Base-by-base conservation (phyloP, 1,140 invertebrate genomes). In the Campoletis sonorensis region DNA sequence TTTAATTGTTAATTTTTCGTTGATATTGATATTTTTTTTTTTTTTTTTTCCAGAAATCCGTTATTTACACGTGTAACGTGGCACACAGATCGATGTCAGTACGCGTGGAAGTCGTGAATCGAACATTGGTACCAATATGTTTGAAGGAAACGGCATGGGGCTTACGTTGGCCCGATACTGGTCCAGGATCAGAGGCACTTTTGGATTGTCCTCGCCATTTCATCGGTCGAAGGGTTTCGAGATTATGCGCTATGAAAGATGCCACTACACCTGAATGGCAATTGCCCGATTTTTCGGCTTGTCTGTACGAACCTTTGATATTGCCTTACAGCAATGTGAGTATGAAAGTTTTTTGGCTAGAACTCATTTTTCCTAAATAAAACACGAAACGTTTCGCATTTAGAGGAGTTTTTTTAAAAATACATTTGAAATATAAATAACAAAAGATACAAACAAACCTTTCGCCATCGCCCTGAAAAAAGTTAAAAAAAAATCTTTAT, bases 211-310 rank as follows among this genome's bases (percentile, higher is more conserved):
- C 95, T 27, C 85, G 18, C 85, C 89, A 68, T 88, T 93, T 85
- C 91, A 90, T 86, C 81, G 92, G 92, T 21, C 92, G 91, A 4
- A 90, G 90, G 54, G 93, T 93, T 1, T 89, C 91, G 2, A 91
- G 94, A 64, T 89, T 92, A 7, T 95, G 94, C 83, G 92, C 92
- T 33, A 93, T 94, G 85, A 92, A 91, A n/a, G 93, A 94, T 84
- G 90, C 92, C 0, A 92, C 92, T 15, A 94, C 93, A 40, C 94
- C 95, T 0, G 93, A 94, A 80, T 97, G 96, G 96, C 93, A 94
- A 64, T 89, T 93, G 30, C 95, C 96, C 4, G 95, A 97, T 87
- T 96, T 96, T 86, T 95, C 95, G 1, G 91, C 92, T 15, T 97
- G 96, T 84, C 91, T 96, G 1, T 93, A 94, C 11, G 93, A 95